A percentile compares a stretch with the other conserved stretches of the same genome.
Conservation (phyloP, 2,797 vertebrate species). For the Orientallactaga sibirica region DNA sequence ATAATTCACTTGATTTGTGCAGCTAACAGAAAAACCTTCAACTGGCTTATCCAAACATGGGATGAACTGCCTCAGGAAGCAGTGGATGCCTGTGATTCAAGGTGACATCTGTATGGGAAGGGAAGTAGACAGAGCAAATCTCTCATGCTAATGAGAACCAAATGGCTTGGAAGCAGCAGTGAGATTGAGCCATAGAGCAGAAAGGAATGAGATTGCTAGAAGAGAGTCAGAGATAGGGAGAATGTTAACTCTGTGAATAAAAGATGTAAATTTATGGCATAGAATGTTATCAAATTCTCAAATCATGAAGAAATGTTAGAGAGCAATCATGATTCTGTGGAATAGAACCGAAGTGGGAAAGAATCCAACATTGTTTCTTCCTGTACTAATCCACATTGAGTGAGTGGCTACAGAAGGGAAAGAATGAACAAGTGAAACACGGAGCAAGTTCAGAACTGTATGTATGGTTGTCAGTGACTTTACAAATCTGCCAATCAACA, state of each 20-base stretch:
- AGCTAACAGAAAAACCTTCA: background rate
- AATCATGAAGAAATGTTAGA: constrained; percentile 25
- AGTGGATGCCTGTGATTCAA: background rate
- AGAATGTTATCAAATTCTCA: constrained; percentile 27
- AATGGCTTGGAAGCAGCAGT: background rate
- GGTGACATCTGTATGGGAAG: background rate
- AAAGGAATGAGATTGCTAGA: background rate
- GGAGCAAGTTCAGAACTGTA: background rate
- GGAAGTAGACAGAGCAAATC: constrained; percentile 39
- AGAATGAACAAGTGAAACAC: background rate
- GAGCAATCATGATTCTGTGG: background rate
- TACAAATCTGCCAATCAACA: background rate
- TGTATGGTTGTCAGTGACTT: background rate
- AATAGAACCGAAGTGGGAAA: background rate
- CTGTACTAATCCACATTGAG: background rate
- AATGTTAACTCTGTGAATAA: constrained; percentile 17
- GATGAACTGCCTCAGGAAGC: background rate
- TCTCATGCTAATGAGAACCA: background rate
- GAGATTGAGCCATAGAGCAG: background rate
- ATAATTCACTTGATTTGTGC: background rate
- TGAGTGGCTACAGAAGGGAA: background rate
- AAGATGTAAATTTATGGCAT: background rate
- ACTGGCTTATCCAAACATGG: background rate
- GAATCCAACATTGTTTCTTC: background rate
- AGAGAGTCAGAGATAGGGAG: background rate